phyloP scores from a whole-genome alignment of 2,113 vertebrate species.

The Phasianus colchicus region DNA sequence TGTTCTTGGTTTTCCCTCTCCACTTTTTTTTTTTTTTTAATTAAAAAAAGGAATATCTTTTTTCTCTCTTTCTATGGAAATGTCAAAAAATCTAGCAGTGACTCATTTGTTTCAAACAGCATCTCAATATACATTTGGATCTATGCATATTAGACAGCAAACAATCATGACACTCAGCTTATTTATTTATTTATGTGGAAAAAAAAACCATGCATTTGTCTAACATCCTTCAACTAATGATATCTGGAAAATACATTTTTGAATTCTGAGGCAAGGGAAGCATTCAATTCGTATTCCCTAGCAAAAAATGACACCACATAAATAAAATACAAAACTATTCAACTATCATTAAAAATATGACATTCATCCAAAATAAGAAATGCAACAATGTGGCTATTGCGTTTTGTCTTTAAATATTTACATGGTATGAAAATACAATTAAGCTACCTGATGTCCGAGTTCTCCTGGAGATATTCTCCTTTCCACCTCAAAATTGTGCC shows the following conservation, averaged over 20 bases:
- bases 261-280: conserved; percentile 49
- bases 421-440: not conserved
- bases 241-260: conserved; percentile 28
- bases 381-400: conserved; percentile 15
- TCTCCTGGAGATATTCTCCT: not conserved
- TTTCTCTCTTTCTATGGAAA: conserved; percentile 69
- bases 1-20: not conserved
- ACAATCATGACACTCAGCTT: conserved; percentile 19
- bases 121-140: conserved; percentile 52
- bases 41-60: not conserved
- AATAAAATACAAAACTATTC: conserved; percentile 74
- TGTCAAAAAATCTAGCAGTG: conserved; percentile 74
- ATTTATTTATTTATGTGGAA: conserved; percentile 57
- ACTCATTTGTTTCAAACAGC: conserved; percentile 78
- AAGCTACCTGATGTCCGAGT: not conserved
- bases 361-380: conserved; percentile 40
- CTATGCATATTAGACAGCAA: conserved; percentile 29
- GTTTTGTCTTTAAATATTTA: conserved; percentile 67
- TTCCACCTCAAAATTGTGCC: not conserved
- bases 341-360: conserved; percentile 68
- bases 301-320: conserved; percentile 69
- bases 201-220: conserved; percentile 20
- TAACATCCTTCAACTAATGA: conserved; percentile 53
- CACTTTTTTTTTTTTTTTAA: not conserved
- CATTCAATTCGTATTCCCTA: not conserved